These are phyloP conservation scores for Eubasilissa regina DNA, from an alignment of 1,140 invertebrate species.

Conservation along the genomic window DNA sequence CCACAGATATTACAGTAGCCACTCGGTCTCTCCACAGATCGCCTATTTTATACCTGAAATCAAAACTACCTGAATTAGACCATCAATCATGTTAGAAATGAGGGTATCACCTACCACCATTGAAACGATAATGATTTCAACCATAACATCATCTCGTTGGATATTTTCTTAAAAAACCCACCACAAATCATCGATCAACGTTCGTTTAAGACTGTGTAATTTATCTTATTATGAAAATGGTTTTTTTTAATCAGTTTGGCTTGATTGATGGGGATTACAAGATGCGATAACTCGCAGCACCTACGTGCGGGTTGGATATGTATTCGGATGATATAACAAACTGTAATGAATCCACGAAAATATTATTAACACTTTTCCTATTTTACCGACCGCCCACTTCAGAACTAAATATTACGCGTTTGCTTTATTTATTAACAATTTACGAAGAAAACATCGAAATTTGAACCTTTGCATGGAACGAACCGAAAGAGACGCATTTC, in stretches of 20 bases:
- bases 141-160: constrained; percentile 14
- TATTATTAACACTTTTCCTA: not conserved
- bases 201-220: constrained; percentile 14
- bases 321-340: not conserved
- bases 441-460: too few species aligned
- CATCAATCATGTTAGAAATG: constrained; percentile 36
- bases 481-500: too few species aligned
- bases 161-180: not conserved
- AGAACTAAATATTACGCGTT: too few species aligned
- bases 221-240: constrained; percentile 8
- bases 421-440: too few species aligned
- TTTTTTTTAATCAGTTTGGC: not conserved
- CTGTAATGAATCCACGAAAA: not conserved
- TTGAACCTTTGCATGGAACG: too few species aligned
- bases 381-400: not conserved
- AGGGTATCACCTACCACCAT: constrained; percentile 31
- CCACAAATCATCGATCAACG: constrained; percentile 27
- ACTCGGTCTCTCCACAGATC: not conserved
- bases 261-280: not conserved
- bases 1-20: constrained; percentile 30
- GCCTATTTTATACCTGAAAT: constrained; percentile 40
- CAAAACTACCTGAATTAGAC: constrained; percentile 42
- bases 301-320: not conserved
- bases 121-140: constrained; percentile 5
- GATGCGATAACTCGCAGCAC: not conserved